A percentile compares a stretch with the other conserved stretches of the same genome.
These are phyloP conservation scores for Prionailurus bengalensis DNA, from an alignment of 2,113 vertebrate species.

Conservation along the genomic window DNA sequence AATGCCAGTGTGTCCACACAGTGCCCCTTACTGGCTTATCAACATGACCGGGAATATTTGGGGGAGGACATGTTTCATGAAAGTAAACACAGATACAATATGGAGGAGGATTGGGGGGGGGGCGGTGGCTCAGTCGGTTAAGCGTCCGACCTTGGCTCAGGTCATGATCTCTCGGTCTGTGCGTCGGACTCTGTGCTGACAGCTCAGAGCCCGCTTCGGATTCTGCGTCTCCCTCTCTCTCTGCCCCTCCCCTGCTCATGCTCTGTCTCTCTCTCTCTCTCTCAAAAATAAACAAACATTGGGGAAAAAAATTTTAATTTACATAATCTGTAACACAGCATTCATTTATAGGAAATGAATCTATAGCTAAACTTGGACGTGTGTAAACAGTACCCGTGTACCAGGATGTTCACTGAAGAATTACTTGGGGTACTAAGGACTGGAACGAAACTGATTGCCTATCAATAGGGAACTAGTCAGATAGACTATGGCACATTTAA, in stretches of 20 bases:
- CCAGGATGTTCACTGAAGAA: neutral
- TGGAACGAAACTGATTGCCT: neutral
- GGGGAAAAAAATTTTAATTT: conserved; percentile 14
- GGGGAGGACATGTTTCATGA: neutral
- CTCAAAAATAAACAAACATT: too few relatives aligned
- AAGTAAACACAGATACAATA: neutral
- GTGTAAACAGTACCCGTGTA: neutral
- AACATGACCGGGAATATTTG: neutral
- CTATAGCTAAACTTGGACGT: conserved; percentile 2
- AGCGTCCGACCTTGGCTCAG: neutral
- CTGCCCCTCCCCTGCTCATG: too few relatives aligned
- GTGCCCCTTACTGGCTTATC: neutral
- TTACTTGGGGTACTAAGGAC: neutral
- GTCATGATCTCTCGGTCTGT: neutral
- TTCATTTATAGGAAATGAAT: conserved; percentile 33
- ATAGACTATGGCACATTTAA: neutral
- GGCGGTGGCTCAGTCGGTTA: neutral
- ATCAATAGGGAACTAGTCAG: neutral
- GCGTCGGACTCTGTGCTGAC: neutral
- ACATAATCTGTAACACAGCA: conserved; percentile 14
- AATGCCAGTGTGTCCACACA: neutral
- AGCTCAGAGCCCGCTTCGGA: neutral
- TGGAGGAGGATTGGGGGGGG: neutral
- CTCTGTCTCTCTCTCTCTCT: too few relatives aligned
- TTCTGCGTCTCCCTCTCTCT: neutral